A percentile compares a stretch with the other conserved stretches of the same genome.
phyloP scores from a whole-genome alignment of 2,797 vertebrate genomes.

The Halcyon smyrnensis region DNA sequence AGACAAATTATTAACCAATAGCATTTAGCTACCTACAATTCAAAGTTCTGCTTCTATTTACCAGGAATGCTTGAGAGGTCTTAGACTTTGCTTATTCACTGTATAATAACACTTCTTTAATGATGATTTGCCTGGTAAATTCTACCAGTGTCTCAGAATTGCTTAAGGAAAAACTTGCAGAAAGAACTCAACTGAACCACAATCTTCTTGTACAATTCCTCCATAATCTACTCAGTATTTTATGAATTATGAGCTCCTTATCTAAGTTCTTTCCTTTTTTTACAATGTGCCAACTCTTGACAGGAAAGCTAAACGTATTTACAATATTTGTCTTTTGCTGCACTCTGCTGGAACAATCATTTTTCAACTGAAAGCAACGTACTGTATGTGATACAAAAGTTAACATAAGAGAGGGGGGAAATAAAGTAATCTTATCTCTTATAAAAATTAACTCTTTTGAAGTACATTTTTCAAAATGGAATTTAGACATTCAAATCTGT shows the following conservation, averaged over 20 bases:
- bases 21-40: not conserved
- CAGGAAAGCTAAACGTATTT: conserved; percentile 25
- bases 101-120: not conserved
- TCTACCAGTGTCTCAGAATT: not conserved
- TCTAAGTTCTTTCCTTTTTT: not conserved
- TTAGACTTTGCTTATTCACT: not conserved
- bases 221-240: not conserved
- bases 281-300: not conserved
- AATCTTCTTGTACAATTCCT: not conserved
- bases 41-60: not conserved
- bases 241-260: not conserved
- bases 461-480: not conserved
- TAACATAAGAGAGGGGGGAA: not conserved
- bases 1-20: not conserved
- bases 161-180: not conserved
- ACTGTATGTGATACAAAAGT: not conserved
- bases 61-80: not conserved
- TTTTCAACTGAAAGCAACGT: not conserved
- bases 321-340: conserved; percentile 77
- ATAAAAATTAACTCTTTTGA: not conserved
- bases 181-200: not conserved
- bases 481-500: not conserved
- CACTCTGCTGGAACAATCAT: conserved; percentile 78
- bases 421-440: not conserved
- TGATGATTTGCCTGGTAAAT: not conserved